Evolutionary conservation across 2,888 invertebrate genomes (phyloP).

Genomic region (Pyrrhia umbra): DNA sequence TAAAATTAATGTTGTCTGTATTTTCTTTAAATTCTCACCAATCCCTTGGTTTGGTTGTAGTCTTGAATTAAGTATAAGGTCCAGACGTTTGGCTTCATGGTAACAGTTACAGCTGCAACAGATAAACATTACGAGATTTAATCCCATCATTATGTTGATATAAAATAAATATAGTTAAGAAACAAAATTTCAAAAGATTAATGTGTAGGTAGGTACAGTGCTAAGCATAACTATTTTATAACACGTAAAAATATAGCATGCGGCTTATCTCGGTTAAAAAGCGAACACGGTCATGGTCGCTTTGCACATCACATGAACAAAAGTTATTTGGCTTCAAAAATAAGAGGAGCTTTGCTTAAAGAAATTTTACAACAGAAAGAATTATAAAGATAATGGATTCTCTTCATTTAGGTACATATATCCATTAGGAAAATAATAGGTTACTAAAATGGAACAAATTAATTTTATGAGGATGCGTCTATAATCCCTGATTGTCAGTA

Average conservation of each 20-base stretch:
- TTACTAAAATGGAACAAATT: neutral
- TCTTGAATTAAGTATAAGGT: conserved; percentile 75
- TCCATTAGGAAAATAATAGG: neutral
- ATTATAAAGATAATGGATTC: too few relatives aligned
- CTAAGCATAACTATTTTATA: conserved; percentile 17
- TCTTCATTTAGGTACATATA: neutral
- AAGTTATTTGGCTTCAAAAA: too few relatives aligned
- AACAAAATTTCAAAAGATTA: conserved; percentile 37
- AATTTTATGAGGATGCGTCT: too few relatives aligned
- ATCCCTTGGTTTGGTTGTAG: conserved; percentile 61
- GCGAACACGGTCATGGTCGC: conserved; percentile 3
- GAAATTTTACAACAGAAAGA: neutral
- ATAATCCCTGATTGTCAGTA: conserved; percentile 6
- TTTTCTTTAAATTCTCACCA: conserved; percentile 50
- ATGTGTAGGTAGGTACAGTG: conserved; percentile 26
- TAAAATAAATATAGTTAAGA: conserved; percentile 29
- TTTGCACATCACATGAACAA: neutral
- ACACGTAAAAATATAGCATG: conserved; percentile 39
- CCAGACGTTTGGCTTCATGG: conserved; percentile 66
- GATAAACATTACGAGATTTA: conserved; percentile 38
- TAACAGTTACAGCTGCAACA: conserved; percentile 72
- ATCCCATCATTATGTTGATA: neutral
- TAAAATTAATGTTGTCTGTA: conserved; percentile 32
- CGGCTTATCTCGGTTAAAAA: conserved; percentile 27
- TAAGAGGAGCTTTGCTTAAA: neutral